Conservation (phyloP, 1,140 invertebrate species). For the Steinernema feltiae region DNA sequence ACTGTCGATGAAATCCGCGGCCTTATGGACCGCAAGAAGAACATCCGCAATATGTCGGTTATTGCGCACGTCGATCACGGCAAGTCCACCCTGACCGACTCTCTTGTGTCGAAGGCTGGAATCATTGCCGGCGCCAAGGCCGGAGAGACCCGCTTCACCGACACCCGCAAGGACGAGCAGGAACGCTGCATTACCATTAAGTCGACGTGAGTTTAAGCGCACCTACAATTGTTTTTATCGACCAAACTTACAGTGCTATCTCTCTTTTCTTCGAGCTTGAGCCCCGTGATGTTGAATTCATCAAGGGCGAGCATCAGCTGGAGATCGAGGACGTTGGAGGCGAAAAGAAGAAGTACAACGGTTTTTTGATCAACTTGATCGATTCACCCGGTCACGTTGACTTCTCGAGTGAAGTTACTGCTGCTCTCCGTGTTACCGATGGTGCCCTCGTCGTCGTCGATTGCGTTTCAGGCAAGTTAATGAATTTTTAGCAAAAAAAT, state of each 20-base stretch:
- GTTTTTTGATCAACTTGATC: slow-evolving; percentile 98
- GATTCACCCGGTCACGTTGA: slow-evolving; percentile 99
- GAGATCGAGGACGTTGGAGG: slow-evolving; percentile 65
- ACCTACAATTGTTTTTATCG: background rate
- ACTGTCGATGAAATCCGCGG: slow-evolving; percentile 97
- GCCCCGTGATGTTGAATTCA: slow-evolving; percentile 69
- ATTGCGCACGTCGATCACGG: slow-evolving; percentile 99
- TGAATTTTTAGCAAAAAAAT: background rate
- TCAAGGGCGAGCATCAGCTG: slow-evolving; percentile 65
- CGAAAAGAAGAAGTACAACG: slow-evolving; percentile 75
- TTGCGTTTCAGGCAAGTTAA: slow-evolving; percentile 82
- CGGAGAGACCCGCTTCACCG: slow-evolving; percentile 96
- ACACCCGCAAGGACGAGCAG: slow-evolving; percentile 98
- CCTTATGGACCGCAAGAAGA: slow-evolving; percentile 99
- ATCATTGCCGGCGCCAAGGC: slow-evolving; percentile 97
- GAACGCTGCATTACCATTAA: slow-evolving; percentile 99
- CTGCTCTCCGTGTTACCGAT: slow-evolving; percentile 95
- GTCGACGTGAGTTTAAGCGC: slow-evolving; percentile 76
- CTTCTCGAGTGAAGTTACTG: slow-evolving; percentile 97
- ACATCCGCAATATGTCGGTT: slow-evolving; percentile 99
- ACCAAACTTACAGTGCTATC: slow-evolving; percentile 71
- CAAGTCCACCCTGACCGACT: slow-evolving; percentile 98
- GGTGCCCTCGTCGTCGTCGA: slow-evolving; percentile 98
- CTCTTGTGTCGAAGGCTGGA: slow-evolving; percentile 96
- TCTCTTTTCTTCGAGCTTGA: slow-evolving; percentile 95